Evolutionary conservation across 2,797 vertebrate species (phyloP).

Genomic region (Lutjanus argentimaculatus): DNA sequence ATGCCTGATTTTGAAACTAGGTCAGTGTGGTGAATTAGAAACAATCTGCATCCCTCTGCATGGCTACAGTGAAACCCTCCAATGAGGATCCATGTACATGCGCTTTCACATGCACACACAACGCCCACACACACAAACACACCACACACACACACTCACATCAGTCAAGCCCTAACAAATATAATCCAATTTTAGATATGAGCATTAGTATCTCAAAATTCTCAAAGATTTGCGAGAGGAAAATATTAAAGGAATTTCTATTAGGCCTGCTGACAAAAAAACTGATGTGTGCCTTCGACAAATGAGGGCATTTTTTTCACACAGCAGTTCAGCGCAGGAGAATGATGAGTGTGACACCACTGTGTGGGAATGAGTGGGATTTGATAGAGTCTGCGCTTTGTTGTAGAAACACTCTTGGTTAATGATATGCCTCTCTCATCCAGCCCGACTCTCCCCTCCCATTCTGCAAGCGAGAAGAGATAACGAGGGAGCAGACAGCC

Average conservation of each 20-base stretch:
- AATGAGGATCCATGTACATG: slow-evolving; percentile 50
- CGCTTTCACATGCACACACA: slow-evolving; percentile 14
- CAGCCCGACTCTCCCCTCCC: slow-evolving; percentile 56
- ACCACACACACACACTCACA: slow-evolving; percentile 22
- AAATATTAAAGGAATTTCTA: slow-evolving; percentile 70
- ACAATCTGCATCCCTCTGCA: slow-evolving; percentile 75
- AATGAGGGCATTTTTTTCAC: slow-evolving; percentile 66
- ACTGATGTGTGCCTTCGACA: slow-evolving; percentile 57
- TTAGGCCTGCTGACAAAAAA: slow-evolving; percentile 52
- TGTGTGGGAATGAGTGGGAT: slow-evolving; percentile 73
- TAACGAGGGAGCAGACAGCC: slow-evolving; percentile 79
- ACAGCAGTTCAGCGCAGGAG: slow-evolving; percentile 55
- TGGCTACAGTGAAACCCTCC: slow-evolving; percentile 67
- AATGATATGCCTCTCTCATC: slow-evolving; percentile 80
- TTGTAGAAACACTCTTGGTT: slow-evolving; percentile 78
- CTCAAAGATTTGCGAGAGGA: slow-evolving; percentile 54
- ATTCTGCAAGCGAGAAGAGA: slow-evolving; percentile 61
- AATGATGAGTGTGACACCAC: slow-evolving; percentile 66
- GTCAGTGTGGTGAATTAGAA: slow-evolving; percentile 79
- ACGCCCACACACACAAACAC: slow-evolving; percentile 38
- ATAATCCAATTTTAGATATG: slow-evolving; percentile 69
- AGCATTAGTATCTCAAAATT: slow-evolving; percentile 56
- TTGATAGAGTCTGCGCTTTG: slow-evolving; percentile 77
- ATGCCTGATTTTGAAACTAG: slow-evolving; percentile 74
- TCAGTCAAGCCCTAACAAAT: slow-evolving; percentile 55